These are phyloP conservation scores for Volucella zonaria DNA, from an alignment of 2,888 invertebrate species.

Conservation along the genomic window DNA sequence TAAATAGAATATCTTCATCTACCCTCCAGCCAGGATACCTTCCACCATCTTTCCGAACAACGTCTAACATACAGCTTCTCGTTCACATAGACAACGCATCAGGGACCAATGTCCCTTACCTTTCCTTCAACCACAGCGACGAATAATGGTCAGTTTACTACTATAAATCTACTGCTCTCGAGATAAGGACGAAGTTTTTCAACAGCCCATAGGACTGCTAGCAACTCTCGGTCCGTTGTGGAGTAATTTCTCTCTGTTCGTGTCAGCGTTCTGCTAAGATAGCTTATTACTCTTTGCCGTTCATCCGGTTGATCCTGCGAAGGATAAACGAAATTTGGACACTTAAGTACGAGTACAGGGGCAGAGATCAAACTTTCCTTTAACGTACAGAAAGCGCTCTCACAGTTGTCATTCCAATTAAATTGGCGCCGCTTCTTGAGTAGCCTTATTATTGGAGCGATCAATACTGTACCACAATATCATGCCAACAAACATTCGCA, in stretches of 20 bases:
- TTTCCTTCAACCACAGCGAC: no score
- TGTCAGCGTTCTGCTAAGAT: no score
- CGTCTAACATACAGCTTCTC: background rate
- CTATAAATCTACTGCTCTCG: conserved; percentile 49
- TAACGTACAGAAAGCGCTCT: background rate
- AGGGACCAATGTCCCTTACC: conserved; percentile 39
- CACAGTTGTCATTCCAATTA: conserved; percentile 10
- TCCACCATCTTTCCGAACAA: background rate
- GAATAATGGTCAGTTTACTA: conserved; percentile 44
- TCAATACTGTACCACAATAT: conserved; percentile 51
- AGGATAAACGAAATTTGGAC: conserved; percentile 31
- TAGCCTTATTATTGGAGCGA: conserved; percentile 31
- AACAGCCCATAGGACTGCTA: conserved; percentile 52
- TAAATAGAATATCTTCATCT: background rate
- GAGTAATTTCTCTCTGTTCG: conserved; percentile 11
- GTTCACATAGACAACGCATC: conserved; percentile 11
- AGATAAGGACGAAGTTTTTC: conserved; percentile 60
- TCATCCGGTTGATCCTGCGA: conserved; percentile 6
- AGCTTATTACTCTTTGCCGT: conserved; percentile 40
- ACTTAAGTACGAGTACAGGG: conserved; percentile 26
- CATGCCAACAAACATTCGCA: conserved; percentile 42
- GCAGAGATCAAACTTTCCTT: conserved; percentile 6
- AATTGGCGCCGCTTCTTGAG: conserved; percentile 44
- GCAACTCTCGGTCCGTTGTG: conserved; percentile 46
- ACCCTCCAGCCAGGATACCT: background rate